Conservation (phyloP, 2,113 vertebrate species). For the Chiloscyllium plagiosum region DNA sequence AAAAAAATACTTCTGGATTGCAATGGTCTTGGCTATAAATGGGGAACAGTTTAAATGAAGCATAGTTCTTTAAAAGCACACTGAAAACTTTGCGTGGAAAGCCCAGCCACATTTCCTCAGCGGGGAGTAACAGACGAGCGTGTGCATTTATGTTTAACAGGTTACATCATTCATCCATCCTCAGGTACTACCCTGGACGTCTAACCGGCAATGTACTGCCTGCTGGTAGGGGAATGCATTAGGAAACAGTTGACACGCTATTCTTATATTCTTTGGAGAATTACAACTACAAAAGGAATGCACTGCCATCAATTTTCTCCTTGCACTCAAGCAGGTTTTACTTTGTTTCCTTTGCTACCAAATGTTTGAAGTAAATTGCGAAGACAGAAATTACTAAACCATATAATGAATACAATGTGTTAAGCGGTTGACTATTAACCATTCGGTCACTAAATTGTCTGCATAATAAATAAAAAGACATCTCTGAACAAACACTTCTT, state of each 20-base stretch:
- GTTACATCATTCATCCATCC: constrained; percentile 37
- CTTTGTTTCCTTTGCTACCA: constrained; percentile 35
- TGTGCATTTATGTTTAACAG: constrained; percentile 34
- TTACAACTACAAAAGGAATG: constrained; percentile 38
- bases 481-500: neutral
- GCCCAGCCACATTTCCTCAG: neutral
- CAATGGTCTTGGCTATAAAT: neutral
- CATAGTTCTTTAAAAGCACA: constrained; percentile 33
- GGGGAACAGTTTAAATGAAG: neutral
- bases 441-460: constrained; percentile 7
- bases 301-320: constrained; percentile 36
- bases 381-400: constrained; percentile 34
- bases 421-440: constrained; percentile 18
- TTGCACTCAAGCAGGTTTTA: constrained; percentile 17
- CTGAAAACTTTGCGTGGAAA: neutral
- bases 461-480: neutral
- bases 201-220: constrained; percentile 21
- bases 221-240: constrained; percentile 35
- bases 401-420: constrained; percentile 34
- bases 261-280: constrained; percentile 33
- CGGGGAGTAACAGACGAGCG: neutral
- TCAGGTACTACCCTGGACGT: constrained; percentile 24
- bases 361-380: constrained; percentile 37
- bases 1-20: neutral
- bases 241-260: constrained; percentile 36